Evolutionary conservation across 2,888 invertebrate genomes (phyloP), one percentile per base, ranked within the genome.

Genomic region (Cosmia pyralina): DNA sequence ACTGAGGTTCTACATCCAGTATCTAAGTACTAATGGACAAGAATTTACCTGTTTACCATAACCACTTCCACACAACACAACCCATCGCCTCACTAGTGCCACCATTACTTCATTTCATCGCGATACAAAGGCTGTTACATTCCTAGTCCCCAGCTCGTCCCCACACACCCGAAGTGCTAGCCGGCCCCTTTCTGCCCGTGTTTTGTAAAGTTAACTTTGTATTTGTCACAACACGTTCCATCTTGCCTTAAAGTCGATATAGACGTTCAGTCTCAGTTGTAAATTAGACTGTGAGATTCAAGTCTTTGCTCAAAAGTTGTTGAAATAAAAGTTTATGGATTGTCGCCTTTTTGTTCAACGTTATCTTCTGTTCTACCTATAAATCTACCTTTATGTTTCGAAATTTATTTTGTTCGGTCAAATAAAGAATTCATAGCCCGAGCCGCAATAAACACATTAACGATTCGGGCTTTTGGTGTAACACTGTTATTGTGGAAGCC

Each of bases 191-290:
- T 72, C 80, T 75, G 64, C 65, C 69, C 34, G 75, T 59, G 58
- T 73, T 77, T 77, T 75, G 74, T 67, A 62, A 73, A 28, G 50
- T 65, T 74, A 65, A 80, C 80, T 62, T 80, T 66, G 69, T 79
- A 50, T 73, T 62, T 48, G 53, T 41, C 19, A 38, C 11, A 64
- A 69, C 53, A 63, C 69, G 59, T 50, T 38, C 57, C 57, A 28
- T 46, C 53, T 64, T 8, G 17, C 57, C 60, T 48, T 63, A 58
- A 38, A 69, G 11, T 64, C 55, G 34, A 46, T 46, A 50, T 57
- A 73, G 52, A 53, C 38, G 38, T 41, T 59, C 44, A 72, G 13
- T 53, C 41, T 22, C 53, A 53, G 38, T 46, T 58, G 70, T 53
- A 77, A 77, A 79, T 78, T 64, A 58, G 50, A 78, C 79, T 66